A percentile compares a stretch with the other conserved stretches of the same genome.
Conservation (phyloP, 2,113 vertebrate species). For the Hippoglossus stenolepis region DNA sequence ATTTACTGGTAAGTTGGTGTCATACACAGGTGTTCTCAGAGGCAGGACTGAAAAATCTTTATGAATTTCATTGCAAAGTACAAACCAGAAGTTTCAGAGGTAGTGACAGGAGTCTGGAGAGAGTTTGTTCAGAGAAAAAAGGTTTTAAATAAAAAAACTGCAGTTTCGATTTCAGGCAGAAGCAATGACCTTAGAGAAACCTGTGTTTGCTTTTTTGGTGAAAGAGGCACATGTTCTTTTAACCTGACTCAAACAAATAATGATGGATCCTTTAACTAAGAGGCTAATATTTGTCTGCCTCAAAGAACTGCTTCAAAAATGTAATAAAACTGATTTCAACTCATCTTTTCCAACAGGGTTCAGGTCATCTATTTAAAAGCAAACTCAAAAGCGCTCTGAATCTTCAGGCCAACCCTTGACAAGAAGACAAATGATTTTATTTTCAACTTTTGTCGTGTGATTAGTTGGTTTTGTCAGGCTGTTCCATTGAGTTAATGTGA, state of each 20-base stretch:
- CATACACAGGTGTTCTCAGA: not conserved
- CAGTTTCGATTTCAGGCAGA: not conserved
- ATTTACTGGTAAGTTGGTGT: not conserved
- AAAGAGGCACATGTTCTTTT: not conserved
- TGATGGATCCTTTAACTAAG: not conserved
- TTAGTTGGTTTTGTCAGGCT: too few species aligned
- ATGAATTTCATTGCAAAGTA: not conserved
- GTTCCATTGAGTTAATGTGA: too few species aligned
- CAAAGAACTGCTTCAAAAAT: too few species aligned
- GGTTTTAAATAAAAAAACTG: not conserved
- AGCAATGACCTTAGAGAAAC: not conserved
- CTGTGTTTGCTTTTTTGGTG: not conserved
- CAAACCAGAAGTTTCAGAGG: not conserved
- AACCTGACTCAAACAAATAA: constrained; percentile 4
- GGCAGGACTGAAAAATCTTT: not conserved
- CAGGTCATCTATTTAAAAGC: too few species aligned
- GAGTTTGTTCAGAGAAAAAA: not conserved
- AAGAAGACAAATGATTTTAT: too few species aligned
- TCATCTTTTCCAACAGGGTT: too few species aligned
- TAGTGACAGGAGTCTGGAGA: too few species aligned
- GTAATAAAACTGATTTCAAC: too few species aligned
- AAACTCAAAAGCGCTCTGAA: too few species aligned
- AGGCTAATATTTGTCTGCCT: too few species aligned
- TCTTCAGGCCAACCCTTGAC: too few species aligned
- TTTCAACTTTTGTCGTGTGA: too few species aligned